Evolutionary conservation across 2,888 invertebrate species (phyloP).

Genomic region (Stratiomys singularior): DNA sequence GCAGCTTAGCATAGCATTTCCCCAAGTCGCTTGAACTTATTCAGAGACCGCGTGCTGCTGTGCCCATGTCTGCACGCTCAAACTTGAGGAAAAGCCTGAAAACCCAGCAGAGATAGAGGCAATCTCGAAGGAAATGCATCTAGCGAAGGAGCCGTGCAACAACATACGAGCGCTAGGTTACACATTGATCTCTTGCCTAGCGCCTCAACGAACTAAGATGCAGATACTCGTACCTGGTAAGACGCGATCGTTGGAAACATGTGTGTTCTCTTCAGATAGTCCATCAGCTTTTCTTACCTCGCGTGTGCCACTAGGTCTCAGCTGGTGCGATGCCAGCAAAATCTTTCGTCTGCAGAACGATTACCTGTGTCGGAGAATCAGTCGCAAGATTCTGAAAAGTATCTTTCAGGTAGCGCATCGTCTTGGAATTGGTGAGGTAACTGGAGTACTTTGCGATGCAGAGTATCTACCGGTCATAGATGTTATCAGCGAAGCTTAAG

Average conservation of each 20-base stretch:
- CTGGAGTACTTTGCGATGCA: no score
- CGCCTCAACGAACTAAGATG: not conserved
- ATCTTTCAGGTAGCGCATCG: no score
- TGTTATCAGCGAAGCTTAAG: no score
- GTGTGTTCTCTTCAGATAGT: conserved; percentile 2
- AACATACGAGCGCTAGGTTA: not conserved
- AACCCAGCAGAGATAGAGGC: conserved; percentile 24
- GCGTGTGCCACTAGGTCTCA: no score
- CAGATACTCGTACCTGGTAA: conserved; percentile 8
- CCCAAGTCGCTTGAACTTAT: conserved; percentile 27
- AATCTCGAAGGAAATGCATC: conserved; percentile 38
- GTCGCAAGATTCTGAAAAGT: no score
- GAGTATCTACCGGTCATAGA: no score
- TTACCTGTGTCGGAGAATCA: no score
- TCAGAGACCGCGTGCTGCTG: not conserved
- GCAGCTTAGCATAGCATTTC: conserved; percentile 30
- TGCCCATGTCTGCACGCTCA: not conserved
- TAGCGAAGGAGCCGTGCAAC: not conserved
- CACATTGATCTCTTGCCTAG: conserved; percentile 33
- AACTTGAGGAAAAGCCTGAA: conserved; percentile 16
- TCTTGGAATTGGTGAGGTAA: no score
- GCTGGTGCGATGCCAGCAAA: no score
- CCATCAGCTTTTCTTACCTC: no score
- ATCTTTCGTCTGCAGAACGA: no score
- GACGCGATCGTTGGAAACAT: conserved; percentile 2